Percentiles rank a stretch among this genome's conserved stretches.
These are phyloP conservation scores for Dolichoris vasculosae DNA, from an alignment of 1,140 invertebrate species.

Conservation along the genomic window DNA sequence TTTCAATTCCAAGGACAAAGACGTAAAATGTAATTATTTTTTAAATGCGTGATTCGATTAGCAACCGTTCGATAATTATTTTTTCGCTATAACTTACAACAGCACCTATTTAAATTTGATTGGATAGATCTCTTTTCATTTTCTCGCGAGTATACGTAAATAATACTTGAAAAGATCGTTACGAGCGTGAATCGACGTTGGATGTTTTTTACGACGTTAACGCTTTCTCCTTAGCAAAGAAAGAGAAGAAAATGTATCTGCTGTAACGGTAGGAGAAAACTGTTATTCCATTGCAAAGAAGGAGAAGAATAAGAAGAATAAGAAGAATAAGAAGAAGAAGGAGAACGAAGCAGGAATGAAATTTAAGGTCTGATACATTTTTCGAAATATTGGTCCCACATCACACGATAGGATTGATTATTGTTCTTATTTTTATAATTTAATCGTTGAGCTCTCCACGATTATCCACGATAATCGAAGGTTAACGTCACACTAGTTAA, in stretches of 20 bases:
- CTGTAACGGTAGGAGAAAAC: no score
- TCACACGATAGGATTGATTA: slow-evolving; percentile 33
- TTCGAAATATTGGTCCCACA: slow-evolving; percentile 48
- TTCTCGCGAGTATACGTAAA: slow-evolving; percentile 9
- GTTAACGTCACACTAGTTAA: slow-evolving; percentile 30
- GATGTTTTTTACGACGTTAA: slow-evolving; percentile 32
- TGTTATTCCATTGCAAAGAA: no score
- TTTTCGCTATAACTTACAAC: slow-evolving; percentile 11
- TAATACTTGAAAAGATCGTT: slow-evolving; percentile 39
- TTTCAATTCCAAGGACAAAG: not conserved
- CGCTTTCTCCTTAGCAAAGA: slow-evolving; percentile 6
- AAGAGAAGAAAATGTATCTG: slow-evolving; percentile 7
- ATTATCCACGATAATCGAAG: slow-evolving; percentile 8
- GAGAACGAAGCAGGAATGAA: slow-evolving; percentile 36
- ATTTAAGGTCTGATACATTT: not conserved
- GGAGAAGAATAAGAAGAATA: no score
- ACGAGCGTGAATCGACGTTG: slow-evolving; percentile 31
- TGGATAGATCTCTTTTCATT: slow-evolving; percentile 1
- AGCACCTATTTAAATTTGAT: slow-evolving; percentile 8
- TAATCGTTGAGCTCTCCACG: slow-evolving; percentile 24
- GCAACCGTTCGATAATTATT: not conserved
- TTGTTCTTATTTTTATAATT: slow-evolving; percentile 11
- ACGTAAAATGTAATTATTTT: not conserved
- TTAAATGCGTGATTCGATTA: not conserved
- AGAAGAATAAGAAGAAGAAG: no score